Evolutionary conservation across 2,888 invertebrate species (phyloP), one percentile per base, ranked within the genome.

Genomic region (Drosophila diplacantha): DNA sequence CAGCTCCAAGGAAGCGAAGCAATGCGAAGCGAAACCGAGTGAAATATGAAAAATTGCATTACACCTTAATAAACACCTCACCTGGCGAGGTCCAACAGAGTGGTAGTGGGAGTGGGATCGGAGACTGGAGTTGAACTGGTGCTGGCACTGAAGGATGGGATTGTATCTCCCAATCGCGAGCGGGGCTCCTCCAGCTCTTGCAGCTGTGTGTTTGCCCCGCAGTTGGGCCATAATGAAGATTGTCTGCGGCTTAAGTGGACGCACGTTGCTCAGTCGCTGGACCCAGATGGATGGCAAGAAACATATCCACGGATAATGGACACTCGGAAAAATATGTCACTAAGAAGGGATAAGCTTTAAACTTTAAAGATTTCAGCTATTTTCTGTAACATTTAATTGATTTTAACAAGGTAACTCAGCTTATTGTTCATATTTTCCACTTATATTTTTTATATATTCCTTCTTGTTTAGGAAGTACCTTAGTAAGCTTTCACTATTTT

Each of bases 51-150:
- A 81, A 75, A 77, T 74, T 72, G 74, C 75, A 78, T 83, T 81
- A 78, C 80, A 75, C 75, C 76, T 81, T 84, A 83, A 85, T 84
- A 84, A 85, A 84, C 83, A 84, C 83, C 84, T 84, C 75, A 83
- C 67, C 76, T 76, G 80, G 76, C 77, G 71, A 71, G 54, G 68
- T 37, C 50, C 61, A 43, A 44, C 55, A 43, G 37, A 47, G 41
- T 39, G 34, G 46, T 35, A 41, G 49, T 56, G 35, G 61, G 44
- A 34, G 61, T 44, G 38, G 44, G 43, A 46, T 57, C 34, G 39
- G 16, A n/a, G 39, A 26, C 32, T 46, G 54, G 24, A 44, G 37
- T 20, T 49, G 22, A 49, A 29, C 35, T 50, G 50, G 35, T 16
- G 26, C 16, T 55, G 57, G 34, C 20, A 29, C n/a, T 43, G 37